These are phyloP conservation scores for Apteryx mantelli DNA, from an alignment of 2,113 vertebrate species.

Conservation along the genomic window DNA sequence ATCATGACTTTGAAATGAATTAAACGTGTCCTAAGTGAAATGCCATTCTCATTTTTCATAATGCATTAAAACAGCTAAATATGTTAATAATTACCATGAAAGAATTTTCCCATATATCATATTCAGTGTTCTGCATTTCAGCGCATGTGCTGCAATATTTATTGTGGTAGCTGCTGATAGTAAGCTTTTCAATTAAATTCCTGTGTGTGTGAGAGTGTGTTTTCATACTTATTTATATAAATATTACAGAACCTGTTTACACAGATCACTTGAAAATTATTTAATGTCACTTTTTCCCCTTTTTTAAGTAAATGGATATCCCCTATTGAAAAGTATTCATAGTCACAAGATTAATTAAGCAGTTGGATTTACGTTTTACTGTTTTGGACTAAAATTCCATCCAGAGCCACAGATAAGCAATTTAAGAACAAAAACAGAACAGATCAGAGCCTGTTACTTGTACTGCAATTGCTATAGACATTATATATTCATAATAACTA, in stretches of 20 bases:
- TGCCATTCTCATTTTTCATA: neutral
- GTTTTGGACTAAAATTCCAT: neutral
- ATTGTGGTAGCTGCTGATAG: neutral
- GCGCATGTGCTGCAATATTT: neutral
- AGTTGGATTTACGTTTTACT: neutral
- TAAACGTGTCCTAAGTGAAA: neutral
- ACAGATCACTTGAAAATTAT: neutral
- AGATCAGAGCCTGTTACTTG: neutral
- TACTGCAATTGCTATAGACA: neutral
- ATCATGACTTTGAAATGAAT: conserved; percentile 3
- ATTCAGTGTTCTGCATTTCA: neutral
- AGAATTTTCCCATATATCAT: neutral
- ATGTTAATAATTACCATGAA: neutral
- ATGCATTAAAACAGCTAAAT: neutral
- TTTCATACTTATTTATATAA: neutral
- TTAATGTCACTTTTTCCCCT: neutral
- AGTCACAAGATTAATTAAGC: neutral
- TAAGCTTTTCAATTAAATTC: neutral
- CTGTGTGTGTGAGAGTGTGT: neutral
- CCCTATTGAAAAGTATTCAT: neutral
- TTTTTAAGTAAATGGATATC: neutral
- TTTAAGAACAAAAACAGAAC: neutral
- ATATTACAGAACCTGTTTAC: neutral
- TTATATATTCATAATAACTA: neutral
- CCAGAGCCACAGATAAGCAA: neutral